Percentiles rank a stretch among this genome's conserved stretches.
Conservation (phyloP, 2,113 vertebrate genomes). For the Ploceus nigricollis region DNA sequence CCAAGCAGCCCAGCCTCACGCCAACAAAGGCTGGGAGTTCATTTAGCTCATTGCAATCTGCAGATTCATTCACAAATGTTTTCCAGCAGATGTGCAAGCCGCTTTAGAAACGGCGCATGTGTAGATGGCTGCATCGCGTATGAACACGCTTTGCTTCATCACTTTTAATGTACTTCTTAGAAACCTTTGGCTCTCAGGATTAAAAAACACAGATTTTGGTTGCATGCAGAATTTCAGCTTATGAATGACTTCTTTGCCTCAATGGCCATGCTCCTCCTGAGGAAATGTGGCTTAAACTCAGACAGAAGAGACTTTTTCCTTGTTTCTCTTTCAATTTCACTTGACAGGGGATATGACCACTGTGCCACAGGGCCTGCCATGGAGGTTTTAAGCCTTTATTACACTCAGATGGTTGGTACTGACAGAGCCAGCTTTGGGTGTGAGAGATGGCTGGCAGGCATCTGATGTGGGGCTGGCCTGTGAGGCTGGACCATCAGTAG, state of each 20-base stretch:
- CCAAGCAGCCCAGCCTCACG: accelerated
- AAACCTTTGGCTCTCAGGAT: not conserved
- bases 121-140: accelerated
- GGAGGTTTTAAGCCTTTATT: not conserved
- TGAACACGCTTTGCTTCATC: not conserved
- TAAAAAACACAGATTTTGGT: not conserved
- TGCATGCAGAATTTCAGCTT: not conserved
- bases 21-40: not conserved
- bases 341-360: not conserved
- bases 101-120: not conserved
- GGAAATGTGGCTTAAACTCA: not conserved
- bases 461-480: not conserved
- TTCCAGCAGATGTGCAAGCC: not conserved
- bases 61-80: not conserved
- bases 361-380: not conserved
- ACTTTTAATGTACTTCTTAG: not conserved
- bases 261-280: accelerated
- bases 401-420: not conserved
- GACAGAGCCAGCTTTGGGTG: not conserved
- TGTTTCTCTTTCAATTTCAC: not conserved
- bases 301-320: not conserved
- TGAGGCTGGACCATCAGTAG: not conserved
- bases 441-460: not conserved
- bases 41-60: not conserved
- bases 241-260: not conserved